A percentile compares a stretch with the other conserved stretches of the same genome.
These are phyloP conservation scores for Boulengeromyrus knoepffleri DNA, from an alignment of 2,113 vertebrate genomes.

Conservation along the genomic window DNA sequence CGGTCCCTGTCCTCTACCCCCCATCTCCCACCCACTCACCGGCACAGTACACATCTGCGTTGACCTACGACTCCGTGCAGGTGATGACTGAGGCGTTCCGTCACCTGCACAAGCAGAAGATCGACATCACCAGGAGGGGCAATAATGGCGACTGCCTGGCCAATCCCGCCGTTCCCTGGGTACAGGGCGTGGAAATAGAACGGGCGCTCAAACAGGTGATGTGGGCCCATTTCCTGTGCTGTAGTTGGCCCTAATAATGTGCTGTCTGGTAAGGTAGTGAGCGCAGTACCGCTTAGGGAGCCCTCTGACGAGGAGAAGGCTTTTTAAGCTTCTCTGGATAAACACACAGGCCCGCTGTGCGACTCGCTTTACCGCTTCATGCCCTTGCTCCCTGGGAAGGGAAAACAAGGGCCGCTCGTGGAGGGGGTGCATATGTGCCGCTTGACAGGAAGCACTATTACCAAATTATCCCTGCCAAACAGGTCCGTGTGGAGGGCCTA, in stretches of 20 bases:
- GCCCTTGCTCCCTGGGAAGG: background rate
- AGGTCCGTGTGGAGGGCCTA: constrained; percentile 92
- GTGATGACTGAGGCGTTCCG: constrained; percentile 96
- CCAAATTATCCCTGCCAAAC: constrained; percentile 20
- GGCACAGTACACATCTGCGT: constrained; percentile 84
- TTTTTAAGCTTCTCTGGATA: background rate
- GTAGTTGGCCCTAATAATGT: background rate
- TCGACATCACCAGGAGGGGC: constrained; percentile 88
- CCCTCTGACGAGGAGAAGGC: background rate
- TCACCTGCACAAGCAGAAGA: constrained; percentile 89
- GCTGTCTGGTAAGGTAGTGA: background rate
- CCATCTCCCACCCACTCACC: background rate
- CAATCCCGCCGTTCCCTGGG: constrained; percentile 94
- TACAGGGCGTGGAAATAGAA: constrained; percentile 93
- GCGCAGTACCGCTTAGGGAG: background rate
- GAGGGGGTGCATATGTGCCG: background rate
- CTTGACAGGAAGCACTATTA: background rate
- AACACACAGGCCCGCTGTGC: background rate
- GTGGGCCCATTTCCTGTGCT: background rate
- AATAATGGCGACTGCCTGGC: constrained; percentile 93
- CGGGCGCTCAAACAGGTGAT: constrained; percentile 89
- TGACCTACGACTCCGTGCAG: constrained; percentile 90
- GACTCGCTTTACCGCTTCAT: background rate
- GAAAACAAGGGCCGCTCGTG: background rate
- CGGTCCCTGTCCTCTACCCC: background rate